Conservation (phyloP, 2,888 invertebrate species). For the Girardia tigrina region DNA sequence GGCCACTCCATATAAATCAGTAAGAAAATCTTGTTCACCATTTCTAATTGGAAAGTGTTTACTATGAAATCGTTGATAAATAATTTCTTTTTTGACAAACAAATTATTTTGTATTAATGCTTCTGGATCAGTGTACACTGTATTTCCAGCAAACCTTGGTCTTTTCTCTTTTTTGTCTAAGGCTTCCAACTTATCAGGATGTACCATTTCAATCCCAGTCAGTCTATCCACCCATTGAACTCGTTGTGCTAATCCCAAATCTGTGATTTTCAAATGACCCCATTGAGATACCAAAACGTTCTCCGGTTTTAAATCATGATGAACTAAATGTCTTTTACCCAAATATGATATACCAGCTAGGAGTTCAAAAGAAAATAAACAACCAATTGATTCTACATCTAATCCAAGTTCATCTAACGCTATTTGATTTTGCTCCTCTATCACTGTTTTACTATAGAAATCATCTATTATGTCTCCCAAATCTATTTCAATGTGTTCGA, state of each 20-base stretch:
- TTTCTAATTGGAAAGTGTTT: background rate
- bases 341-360: background rate
- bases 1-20: background rate
- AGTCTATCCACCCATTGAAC: background rate
- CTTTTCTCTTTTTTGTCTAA: background rate
- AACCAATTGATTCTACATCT: background rate
- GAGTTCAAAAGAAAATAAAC: background rate
- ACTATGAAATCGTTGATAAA: background rate
- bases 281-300: background rate
- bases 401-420: background rate
- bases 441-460: background rate
- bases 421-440: background rate
- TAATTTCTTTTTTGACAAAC: background rate
- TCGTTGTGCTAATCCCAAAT: background rate
- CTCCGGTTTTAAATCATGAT: background rate
- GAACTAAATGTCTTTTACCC: background rate
- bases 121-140: background rate
- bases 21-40: background rate
- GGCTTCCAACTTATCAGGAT: background rate
- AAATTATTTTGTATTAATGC: background rate
- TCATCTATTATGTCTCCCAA: background rate
- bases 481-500: background rate
- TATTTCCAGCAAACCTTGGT: background rate
- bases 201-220: background rate
- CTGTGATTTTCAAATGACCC: slow-evolving; percentile 5